Conservation (phyloP, 1,140 invertebrate genomes). For the honey bee (Apis mellifera) region DNA sequence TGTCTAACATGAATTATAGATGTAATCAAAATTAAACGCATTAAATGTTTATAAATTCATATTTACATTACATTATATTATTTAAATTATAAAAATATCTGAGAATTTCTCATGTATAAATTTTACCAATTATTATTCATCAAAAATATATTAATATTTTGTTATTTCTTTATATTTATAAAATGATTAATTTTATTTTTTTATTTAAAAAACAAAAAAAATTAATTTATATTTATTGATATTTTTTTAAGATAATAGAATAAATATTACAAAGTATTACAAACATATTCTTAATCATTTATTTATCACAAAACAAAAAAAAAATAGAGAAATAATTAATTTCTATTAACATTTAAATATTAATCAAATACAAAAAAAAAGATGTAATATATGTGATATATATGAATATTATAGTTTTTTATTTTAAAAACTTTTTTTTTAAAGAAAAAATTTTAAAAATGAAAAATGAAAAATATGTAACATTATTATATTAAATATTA, state of each 20-base stretch:
- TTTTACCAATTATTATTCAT: background rate
- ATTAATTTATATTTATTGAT: background rate
- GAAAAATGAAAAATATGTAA: conserved; percentile 7
- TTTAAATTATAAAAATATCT: background rate
- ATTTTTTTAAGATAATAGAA: conserved; percentile 23
- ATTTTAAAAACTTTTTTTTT: background rate
- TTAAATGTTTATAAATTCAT: conserved; percentile 4
- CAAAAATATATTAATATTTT: conserved; percentile 7
- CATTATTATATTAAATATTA: background rate
- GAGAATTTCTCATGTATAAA: conserved; percentile 1
- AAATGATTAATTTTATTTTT: background rate
- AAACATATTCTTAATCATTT: conserved; percentile 54
- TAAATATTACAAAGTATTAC: conserved; percentile 55
- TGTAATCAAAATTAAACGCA: conserved; percentile 30
- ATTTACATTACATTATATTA: conserved; percentile 22
- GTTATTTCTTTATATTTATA: background rate
- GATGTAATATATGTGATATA: background rate
- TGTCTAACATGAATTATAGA: conserved; percentile 27
- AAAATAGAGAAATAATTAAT: background rate
- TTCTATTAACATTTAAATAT: background rate
- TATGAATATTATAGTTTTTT: background rate
- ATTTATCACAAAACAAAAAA: conserved; percentile 20
- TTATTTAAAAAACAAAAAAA: background rate
- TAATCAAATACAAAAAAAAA: conserved; percentile 15
- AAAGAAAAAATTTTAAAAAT: background rate